Base-by-base conservation (phyloP, 2,888 invertebrate species). In the Torymus aiolomorphi region DNA sequence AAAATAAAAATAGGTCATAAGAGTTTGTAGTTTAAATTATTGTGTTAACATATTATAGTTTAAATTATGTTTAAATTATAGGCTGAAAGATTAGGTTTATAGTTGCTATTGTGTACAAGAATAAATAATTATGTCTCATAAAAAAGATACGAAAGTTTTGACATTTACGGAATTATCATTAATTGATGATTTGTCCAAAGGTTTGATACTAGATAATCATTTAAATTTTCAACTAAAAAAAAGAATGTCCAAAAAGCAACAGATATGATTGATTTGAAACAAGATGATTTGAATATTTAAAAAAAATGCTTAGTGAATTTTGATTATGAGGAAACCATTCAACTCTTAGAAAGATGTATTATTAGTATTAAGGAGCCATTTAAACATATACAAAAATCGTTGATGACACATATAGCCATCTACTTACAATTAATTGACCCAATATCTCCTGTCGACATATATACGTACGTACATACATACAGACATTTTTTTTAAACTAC, bases 391-490 rank as follows among this genome's bases (percentile, higher is more conserved):
- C 3, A 31, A 31, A 31, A 59, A 18, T 59, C 59, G 10, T 18
- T 59, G 4, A 2, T 1, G 20, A 59, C 1, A 20, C 59, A 59
- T 11, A 18, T 59, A 18, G 16, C 10, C 20, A 2, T 14, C 0
- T 63, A 63, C 42, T 63, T 63, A 63, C 12, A 63, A 14, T 63
- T 63, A n/a, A 63, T 63, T 42, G 42, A 63, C 42, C 31, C 31
- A 13, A 63, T 2, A 14, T 63, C 63, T 63, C 31, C 42, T 4
- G 63, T 63, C n/a, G n/a, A n/a, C n/a, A n/a, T n/a, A n/a, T n/a
- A n/a, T n/a, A n/a, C n/a, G n/a, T n/a, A n/a, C n/a, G n/a, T n/a
- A n/a, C n/a, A n/a, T n/a, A n/a, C n/a, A n/a, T n/a, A n/a, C n/a
- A n/a, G n/a, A n/a, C n/a, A n/a, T n/a, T n/a, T n/a, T n/a, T n/a